A percentile compares a stretch with the other conserved stretches of the same genome.
phyloP scores from a whole-genome alignment of 1,140 invertebrate species.

The Conopomorpha cramerella region DNA sequence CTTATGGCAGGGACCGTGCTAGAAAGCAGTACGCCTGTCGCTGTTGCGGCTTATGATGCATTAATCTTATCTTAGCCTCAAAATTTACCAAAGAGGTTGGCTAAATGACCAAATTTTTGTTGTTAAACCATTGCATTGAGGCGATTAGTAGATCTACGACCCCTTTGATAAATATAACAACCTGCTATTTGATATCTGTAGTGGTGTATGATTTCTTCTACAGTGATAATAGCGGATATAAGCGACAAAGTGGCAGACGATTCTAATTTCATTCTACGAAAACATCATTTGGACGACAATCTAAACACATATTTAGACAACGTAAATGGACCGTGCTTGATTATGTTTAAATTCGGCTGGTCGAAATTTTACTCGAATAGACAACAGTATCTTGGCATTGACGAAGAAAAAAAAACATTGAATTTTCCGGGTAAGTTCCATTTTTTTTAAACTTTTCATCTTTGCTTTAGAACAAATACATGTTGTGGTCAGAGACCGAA shows the following conservation, averaged over 20 bases:
- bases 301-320: slow-evolving; percentile 35
- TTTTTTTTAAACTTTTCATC: not conserved
- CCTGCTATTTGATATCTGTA: too few species aligned
- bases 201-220: not conserved
- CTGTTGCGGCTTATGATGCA: too few species aligned
- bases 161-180: too few species aligned
- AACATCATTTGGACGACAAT: slow-evolving; percentile 32
- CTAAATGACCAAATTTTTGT: too few species aligned
- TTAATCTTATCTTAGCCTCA: too few species aligned
- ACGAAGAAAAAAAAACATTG: slow-evolving; percentile 6
- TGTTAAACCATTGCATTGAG: too few species aligned
- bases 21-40: too few species aligned
- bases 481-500: too few species aligned
- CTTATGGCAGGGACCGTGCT: too few species aligned
- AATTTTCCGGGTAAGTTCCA: not conserved
- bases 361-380: slow-evolving; percentile 28
- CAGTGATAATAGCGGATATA: slow-evolving; percentile 35
- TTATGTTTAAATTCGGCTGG: slow-evolving; percentile 47
- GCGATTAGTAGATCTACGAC: too few species aligned
- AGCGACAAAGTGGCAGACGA: slow-evolving; percentile 28
- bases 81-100: too few species aligned
- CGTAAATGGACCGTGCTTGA: slow-evolving; percentile 25
- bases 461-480: too few species aligned
- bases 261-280: slow-evolving; percentile 32
- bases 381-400: slow-evolving; percentile 27